Percentiles rank a stretch among this genome's conserved stretches.
These are phyloP conservation scores for Hippocampus abdominalis DNA, from an alignment of 2,113 vertebrate genomes.

Conservation along the genomic window DNA sequence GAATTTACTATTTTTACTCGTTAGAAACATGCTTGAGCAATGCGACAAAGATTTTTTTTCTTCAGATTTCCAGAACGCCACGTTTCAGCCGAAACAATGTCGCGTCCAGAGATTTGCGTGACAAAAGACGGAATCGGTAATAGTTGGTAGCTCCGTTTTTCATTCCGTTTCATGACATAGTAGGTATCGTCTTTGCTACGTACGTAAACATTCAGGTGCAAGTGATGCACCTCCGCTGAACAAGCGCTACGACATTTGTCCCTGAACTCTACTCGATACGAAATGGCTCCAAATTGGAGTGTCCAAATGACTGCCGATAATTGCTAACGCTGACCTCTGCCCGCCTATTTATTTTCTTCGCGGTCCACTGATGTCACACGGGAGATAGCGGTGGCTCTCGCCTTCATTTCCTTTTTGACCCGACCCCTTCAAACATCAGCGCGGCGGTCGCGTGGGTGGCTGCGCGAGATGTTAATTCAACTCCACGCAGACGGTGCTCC, in stretches of 20 bases:
- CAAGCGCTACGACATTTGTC: not conserved
- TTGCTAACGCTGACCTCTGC: conserved; percentile 42
- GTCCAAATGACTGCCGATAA: conserved; percentile 31
- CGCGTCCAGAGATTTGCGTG: too few species aligned
- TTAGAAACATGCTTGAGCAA: too few species aligned
- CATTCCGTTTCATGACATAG: too few species aligned
- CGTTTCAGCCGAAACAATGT: too few species aligned
- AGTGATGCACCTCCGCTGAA: not conserved
- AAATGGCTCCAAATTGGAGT: conserved; percentile 2
- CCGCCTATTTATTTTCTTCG: conserved; percentile 16
- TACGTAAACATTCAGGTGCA: too few species aligned
- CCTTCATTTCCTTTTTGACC: conserved; percentile 51
- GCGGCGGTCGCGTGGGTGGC: conserved; percentile 59
- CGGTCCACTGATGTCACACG: conserved; percentile 30
- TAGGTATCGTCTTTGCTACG: too few species aligned
- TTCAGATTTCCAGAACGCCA: too few species aligned
- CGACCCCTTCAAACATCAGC: conserved; percentile 45
- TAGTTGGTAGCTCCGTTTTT: too few species aligned
- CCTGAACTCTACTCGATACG: not conserved
- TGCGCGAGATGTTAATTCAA: conserved; percentile 58
- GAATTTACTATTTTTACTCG: too few species aligned
- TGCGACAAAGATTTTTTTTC: too few species aligned
- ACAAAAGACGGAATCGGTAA: too few species aligned
- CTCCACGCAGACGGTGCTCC: conserved; percentile 62
- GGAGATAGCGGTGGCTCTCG: not conserved